Base-by-base conservation (phyloP, 2,888 invertebrate species). In the Ectemnius continuus region DNA sequence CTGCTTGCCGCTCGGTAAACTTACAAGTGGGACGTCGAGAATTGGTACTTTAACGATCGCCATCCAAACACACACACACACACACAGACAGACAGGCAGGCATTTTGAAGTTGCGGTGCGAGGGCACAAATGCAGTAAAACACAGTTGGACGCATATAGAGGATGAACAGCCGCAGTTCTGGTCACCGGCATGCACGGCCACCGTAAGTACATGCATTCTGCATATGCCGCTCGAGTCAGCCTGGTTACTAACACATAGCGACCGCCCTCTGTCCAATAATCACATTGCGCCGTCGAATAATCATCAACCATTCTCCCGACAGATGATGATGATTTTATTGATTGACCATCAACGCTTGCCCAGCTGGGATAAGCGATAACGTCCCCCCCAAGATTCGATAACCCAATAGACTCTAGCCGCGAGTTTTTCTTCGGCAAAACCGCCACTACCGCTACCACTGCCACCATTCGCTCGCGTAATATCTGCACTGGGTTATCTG, bases 21-120 rank as follows among this genome's bases (percentile, higher is more conserved):
- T 76, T 58, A 65, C 36, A 36, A 36, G 64, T 69, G 76, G 76
- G 72, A 80, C 76, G 76, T 69, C 76, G 72, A 76, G 67, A 62
- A 68, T 74, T 61, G 67, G 79, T 75, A 23, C 76, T 81, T 80
- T 80, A 81, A 81, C 78, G 78, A 80, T 74, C 80, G 76, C n/a
- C 70, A 61, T 52, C 46, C 71, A 6, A 36, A 47, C 68, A 65
- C 65, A 46, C 57, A 58, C 52, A 16, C n/a, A n/a, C n/a, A n/a
- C n/a, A n/a, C n/a, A n/a, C n/a, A n/a, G n/a, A n/a, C n/a, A n/a
- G n/a, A n/a, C n/a, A n/a, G n/a, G n/a, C 52, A 52, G 16, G 52
- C 52, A 52, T 16, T 13, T 52, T 52, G 20, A 4, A 47, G 8
- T 11, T 36, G 28, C 20, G 61, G 56, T 63, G 56, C 68, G 61